A percentile compares a stretch with the other conserved stretches of the same genome.
These are phyloP conservation scores for Platerodrilus igneus DNA, from an alignment of 2,888 invertebrate genomes.

Conservation along the genomic window DNA sequence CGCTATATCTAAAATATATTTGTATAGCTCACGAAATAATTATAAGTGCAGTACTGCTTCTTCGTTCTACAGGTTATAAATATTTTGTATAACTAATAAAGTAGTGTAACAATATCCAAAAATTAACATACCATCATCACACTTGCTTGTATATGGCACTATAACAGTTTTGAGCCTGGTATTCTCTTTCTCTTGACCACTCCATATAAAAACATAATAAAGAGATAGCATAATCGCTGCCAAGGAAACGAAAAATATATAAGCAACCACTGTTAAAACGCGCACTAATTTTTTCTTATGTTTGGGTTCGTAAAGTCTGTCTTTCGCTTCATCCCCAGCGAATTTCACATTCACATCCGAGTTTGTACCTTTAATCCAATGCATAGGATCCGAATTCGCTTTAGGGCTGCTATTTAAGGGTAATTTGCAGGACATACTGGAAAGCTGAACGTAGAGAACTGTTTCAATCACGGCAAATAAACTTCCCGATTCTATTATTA, in stretches of 20 bases:
- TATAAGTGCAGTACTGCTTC: too few species aligned
- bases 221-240: conserved; percentile 90
- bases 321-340: conserved; percentile 60
- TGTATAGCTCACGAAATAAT: too few species aligned
- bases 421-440: conserved; percentile 60
- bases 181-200: conserved; percentile 58
- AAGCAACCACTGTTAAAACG: conserved; percentile 88
- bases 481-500: too few species aligned
- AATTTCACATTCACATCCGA: conserved; percentile 61
- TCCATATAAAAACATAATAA: conserved; percentile 94
- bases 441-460: too few species aligned
- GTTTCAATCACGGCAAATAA: too few species aligned
- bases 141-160: conserved; percentile 14
- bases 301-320: conserved; percentile 74
- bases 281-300: conserved; percentile 84
- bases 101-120: too few species aligned
- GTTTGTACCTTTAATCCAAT: conserved; percentile 37
- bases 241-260: conserved; percentile 89
- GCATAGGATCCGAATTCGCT: conserved; percentile 23
- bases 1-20: too few species aligned
- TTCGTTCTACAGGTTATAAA: too few species aligned
- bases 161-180: conserved; percentile 17
- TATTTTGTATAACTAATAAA: too few species aligned
- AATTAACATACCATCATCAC: conserved; percentile 19
- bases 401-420: conserved; percentile 49